Evolutionary conservation across 1,140 invertebrate genomes (phyloP).

Genomic region (Trissolcus basalis): DNA sequence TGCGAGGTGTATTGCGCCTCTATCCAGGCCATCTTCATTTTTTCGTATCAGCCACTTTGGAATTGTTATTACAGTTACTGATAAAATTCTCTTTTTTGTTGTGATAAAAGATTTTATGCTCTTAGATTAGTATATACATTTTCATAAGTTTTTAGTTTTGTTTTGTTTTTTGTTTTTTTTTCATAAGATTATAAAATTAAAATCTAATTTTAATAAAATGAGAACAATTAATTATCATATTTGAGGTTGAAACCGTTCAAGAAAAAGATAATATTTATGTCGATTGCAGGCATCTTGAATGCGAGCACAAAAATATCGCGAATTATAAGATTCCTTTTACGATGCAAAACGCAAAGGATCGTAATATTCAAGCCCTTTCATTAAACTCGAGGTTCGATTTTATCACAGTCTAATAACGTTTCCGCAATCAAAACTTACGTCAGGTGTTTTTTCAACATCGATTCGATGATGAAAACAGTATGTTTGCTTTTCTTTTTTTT

Average conservation of each 20-base stretch:
- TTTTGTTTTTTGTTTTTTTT: too few relatives aligned
- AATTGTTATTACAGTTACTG: neutral
- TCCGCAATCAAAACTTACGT: conserved; percentile 31
- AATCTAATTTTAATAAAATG: too few relatives aligned
- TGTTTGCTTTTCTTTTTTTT: too few relatives aligned
- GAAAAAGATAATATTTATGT: neutral
- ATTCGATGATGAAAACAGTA: too few relatives aligned
- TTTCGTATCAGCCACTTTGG: neutral
- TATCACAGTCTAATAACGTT: conserved; percentile 38
- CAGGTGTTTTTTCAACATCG: too few relatives aligned
- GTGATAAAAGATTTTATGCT: too few relatives aligned
- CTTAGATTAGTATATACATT: too few relatives aligned
- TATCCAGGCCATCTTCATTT: conserved; percentile 11
- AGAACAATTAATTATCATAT: too few relatives aligned
- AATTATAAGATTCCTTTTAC: conserved; percentile 19
- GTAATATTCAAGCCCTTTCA: conserved; percentile 43
- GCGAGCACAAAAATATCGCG: conserved; percentile 16
- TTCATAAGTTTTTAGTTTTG: too few relatives aligned
- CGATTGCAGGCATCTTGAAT: conserved; percentile 14
- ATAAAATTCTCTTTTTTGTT: too few relatives aligned
- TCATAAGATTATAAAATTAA: too few relatives aligned
- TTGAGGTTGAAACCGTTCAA: too few relatives aligned
- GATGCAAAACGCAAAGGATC: conserved; percentile 21
- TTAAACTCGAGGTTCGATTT: conserved; percentile 35
- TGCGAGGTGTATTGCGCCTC: conserved; percentile 15